These are phyloP conservation scores for Hypolimnas misippus DNA, from an alignment of 2,888 invertebrate species.

Conservation along the genomic window DNA sequence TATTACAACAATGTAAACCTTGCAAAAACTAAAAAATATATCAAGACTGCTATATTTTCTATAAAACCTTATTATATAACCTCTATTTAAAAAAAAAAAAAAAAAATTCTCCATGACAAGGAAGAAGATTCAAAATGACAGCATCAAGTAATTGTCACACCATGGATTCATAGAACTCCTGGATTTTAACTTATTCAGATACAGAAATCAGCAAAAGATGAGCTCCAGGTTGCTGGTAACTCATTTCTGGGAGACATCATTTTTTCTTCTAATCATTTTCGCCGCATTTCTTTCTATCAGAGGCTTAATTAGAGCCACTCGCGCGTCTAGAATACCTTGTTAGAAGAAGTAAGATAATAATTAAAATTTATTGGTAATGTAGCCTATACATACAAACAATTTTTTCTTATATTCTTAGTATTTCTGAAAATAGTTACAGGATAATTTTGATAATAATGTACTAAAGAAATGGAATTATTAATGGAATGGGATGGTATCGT, in stretches of 20 bases:
- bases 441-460: not conserved
- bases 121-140: too few species aligned
- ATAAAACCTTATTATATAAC: too few species aligned
- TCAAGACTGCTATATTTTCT: too few species aligned
- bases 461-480: constrained; percentile 40
- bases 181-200: not conserved
- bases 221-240: constrained; percentile 39
- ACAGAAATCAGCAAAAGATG: constrained; percentile 41
- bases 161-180: not conserved
- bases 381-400: not conserved
- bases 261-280: constrained; percentile 58
- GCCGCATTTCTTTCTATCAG: constrained; percentile 54
- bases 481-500: constrained; percentile 48
- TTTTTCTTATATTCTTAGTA: not conserved
- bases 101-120: too few species aligned
- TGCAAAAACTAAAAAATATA: too few species aligned
- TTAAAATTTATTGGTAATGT: too few species aligned
- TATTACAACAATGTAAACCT: too few species aligned
- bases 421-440: not conserved
- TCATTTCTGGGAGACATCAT: constrained; percentile 56
- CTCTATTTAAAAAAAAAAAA: too few species aligned
- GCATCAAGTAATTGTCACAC: not conserved
- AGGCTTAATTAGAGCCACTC: constrained; percentile 49
- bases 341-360: too few species aligned
- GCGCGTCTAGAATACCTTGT: constrained; percentile 41